A percentile compares a stretch with the other conserved stretches of the same genome.
phyloP scores from a whole-genome alignment of 2,888 invertebrate species.

The Drepana falcataria region DNA sequence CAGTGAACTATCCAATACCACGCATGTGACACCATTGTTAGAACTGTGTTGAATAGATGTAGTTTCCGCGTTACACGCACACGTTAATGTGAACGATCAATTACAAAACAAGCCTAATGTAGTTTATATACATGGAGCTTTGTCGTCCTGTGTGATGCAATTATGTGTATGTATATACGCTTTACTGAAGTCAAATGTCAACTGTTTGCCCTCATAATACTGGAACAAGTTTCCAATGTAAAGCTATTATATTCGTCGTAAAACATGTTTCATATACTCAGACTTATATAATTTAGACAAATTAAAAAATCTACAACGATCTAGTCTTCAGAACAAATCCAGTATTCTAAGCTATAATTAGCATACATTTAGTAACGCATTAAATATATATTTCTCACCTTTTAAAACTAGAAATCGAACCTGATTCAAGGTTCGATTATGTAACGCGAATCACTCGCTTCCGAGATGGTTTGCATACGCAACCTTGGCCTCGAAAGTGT shows the following conservation, averaged over 20 bases:
- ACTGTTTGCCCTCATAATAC: too few relatives aligned
- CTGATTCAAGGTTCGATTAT: not conserved
- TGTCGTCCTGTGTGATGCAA: not conserved
- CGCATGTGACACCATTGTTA: not conserved
- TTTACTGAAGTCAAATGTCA: too few relatives aligned
- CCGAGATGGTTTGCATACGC: not conserved
- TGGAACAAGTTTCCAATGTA: too few relatives aligned
- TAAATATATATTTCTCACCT: not conserved
- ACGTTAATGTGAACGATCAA: not conserved
- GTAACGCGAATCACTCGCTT: not conserved
- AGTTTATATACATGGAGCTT: not conserved
- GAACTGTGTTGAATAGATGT: not conserved
- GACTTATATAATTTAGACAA: too few relatives aligned
- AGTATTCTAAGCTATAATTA: too few relatives aligned
- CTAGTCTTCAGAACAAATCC: too few relatives aligned
- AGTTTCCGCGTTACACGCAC: not conserved
- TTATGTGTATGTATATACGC: not conserved
- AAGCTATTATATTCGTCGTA: too few relatives aligned
- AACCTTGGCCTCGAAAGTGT: not conserved
- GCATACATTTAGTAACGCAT: too few relatives aligned
- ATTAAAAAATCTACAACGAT: too few relatives aligned
- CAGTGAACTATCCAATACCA: not conserved
- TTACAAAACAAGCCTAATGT: not conserved
- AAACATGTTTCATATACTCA: too few relatives aligned
- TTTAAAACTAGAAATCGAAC: not conserved